Evolutionary conservation across 2,888 invertebrate genomes (phyloP), one percentile per base, ranked within the genome.

Genomic region (Trissolcus japonicus): DNA sequence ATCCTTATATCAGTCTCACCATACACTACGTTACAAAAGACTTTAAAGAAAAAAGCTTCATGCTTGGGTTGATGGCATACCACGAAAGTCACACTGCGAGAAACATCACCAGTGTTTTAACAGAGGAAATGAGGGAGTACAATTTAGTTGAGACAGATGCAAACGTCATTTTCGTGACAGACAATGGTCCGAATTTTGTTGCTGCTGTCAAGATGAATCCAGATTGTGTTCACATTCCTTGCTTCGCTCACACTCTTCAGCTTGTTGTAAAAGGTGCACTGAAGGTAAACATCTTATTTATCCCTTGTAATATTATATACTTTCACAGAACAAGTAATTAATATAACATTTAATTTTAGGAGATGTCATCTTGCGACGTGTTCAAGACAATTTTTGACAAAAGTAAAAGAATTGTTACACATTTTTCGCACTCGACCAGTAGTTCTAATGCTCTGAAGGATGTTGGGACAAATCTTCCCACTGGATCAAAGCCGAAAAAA

Each of bases 11-110:
- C n/a, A 13, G 11, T 9, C n/a, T 41, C 9, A 41, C 41, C 4
- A 2, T 41, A 4, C 41, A 41, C 41, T 41, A 41, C 41, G 41
- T 41, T 13, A 41, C 41, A 1, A 13, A 9, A 41, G n/a, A 41
- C 4, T 41, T 13, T 41, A 4, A 41, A 41, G 9, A 41, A 2
- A 41, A 41, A 4, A 41, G n/a, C n/a, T 41, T 13, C 4, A 41
- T 41, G 41, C n/a, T 41, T 13, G 9, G 11, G 9, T 41, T 41
- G 4, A 41, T 41, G n/a, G 9, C 9, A 2, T 9, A 9, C n/a
- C 41, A 9, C n/a, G 41, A 41, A n/a, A 41, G 41, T 41, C 41
- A 41, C 41, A 41, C 41, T 41, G 41, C 41, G 41, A 41, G 41
- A 41, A 41, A 41, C n/a, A 41, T 41, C n/a, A 13, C 1, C n/a